These are phyloP conservation scores for Onchidella celtica DNA, from an alignment of 2,888 invertebrate genomes.

Conservation along the genomic window DNA sequence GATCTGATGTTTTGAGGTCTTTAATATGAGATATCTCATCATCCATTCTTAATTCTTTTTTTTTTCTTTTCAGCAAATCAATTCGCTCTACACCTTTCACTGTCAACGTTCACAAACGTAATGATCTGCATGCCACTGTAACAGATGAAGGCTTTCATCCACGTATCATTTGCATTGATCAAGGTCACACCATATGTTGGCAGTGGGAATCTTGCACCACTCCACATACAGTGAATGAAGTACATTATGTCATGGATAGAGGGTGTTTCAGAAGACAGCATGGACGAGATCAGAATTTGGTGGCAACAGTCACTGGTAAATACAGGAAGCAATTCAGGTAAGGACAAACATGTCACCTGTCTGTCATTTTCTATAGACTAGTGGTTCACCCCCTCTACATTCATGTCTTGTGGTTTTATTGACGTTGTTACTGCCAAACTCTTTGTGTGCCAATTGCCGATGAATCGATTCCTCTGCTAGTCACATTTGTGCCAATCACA, in stretches of 20 bases:
- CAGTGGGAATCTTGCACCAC: constrained; percentile 74
- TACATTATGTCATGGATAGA: constrained; percentile 56
- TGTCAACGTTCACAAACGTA: constrained; percentile 73
- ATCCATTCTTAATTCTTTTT: no score
- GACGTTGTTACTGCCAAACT: no score
- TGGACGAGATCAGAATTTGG: constrained; percentile 57
- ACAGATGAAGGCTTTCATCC: constrained; percentile 78
- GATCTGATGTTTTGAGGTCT: no score
- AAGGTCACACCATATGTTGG: constrained; percentile 78
- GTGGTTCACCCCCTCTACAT: no score
- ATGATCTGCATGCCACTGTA: constrained; percentile 71
- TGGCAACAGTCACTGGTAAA: constrained; percentile 76
- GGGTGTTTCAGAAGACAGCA: constrained; percentile 64
- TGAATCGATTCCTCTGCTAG: no score
- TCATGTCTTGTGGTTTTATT: no score
- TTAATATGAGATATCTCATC: no score
- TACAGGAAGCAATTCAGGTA: constrained; percentile 76
- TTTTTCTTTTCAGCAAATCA: constrained; percentile 66
- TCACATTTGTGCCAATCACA: no score
- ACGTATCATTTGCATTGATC: constrained; percentile 76
- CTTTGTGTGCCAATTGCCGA: no score
- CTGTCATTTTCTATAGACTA: no score
- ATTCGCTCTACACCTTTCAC: constrained; percentile 76
- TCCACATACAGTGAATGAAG: constrained; percentile 73
- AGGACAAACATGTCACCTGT: constrained; percentile 57